phyloP scores from a whole-genome alignment of 2,113 vertebrate species.

The Laticauda laticaudata region DNA sequence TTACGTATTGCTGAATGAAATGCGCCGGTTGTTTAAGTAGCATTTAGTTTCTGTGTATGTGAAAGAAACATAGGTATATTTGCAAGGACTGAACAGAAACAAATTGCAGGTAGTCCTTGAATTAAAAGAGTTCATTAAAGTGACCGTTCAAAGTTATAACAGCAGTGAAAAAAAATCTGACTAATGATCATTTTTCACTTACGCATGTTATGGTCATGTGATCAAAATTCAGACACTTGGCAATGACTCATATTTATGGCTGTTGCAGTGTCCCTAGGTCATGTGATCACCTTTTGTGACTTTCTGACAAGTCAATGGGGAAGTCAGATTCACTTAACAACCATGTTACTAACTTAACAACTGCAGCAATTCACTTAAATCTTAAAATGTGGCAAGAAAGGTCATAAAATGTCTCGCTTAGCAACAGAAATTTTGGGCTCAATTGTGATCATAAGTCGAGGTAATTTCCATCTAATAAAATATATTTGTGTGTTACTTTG shows the following conservation, averaged over 20 bases:
- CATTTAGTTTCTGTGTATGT: neutral
- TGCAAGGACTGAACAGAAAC: neutral
- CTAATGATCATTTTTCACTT: neutral
- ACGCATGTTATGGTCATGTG: neutral
- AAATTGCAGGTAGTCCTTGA: neutral
- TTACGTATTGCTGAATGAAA: slow-evolving; percentile 39
- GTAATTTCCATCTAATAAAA: neutral
- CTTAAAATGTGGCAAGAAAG: neutral
- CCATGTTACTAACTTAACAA: neutral
- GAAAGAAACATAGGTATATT: neutral
- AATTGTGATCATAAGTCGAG: neutral
- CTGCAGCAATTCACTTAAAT: neutral
- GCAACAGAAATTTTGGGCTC: neutral
- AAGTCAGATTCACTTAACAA: neutral
- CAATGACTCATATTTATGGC: neutral
- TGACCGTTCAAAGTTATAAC: neutral
- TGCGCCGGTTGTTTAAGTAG: slow-evolving; percentile 9
- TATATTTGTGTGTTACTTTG: neutral
- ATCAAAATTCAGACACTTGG: neutral
- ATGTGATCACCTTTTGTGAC: neutral
- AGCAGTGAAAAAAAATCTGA: neutral
- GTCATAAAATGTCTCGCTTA: neutral
- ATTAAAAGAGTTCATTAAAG: neutral
- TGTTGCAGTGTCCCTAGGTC: neutral
- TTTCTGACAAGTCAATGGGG: neutral